These are phyloP conservation scores for Meloidogyne floridensis DNA, from an alignment of 1,140 invertebrate species.

Conservation along the genomic window DNA sequence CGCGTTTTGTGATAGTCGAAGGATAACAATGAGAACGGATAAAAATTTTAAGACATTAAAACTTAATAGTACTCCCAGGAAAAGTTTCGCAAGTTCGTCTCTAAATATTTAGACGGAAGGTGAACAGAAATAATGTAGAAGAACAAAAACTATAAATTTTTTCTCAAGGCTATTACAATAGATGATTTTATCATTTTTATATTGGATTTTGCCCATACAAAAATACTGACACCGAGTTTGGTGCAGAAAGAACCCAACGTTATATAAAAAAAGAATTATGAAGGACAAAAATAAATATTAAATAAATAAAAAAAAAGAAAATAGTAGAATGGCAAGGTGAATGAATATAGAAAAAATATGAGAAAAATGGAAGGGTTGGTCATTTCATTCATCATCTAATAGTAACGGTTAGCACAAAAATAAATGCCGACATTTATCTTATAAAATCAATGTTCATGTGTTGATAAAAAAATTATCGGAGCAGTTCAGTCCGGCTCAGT, in stretches of 20 bases:
- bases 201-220: not conserved
- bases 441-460: not conserved
- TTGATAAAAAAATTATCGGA: not conserved
- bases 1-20: too few relatives aligned
- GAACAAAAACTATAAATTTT: not conserved
- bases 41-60: too few relatives aligned
- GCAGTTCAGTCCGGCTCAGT: too few relatives aligned
- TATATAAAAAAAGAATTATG: not conserved
- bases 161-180: not conserved
- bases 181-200: constrained; percentile 3
- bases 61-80: too few relatives aligned
- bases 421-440: not conserved
- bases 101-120: too few relatives aligned
- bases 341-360: not conserved
- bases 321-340: not conserved
- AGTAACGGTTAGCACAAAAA: not conserved
- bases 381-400: not conserved
- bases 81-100: too few relatives aligned
- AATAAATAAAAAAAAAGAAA: not conserved
- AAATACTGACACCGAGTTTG: not conserved
- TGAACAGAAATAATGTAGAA: too few relatives aligned
- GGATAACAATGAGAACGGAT: too few relatives aligned
- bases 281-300: not conserved
- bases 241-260: not conserved
- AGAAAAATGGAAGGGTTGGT: not conserved